Conservation (phyloP, 2,888 invertebrate genomes). For the Trissolcus brochymenae region DNA sequence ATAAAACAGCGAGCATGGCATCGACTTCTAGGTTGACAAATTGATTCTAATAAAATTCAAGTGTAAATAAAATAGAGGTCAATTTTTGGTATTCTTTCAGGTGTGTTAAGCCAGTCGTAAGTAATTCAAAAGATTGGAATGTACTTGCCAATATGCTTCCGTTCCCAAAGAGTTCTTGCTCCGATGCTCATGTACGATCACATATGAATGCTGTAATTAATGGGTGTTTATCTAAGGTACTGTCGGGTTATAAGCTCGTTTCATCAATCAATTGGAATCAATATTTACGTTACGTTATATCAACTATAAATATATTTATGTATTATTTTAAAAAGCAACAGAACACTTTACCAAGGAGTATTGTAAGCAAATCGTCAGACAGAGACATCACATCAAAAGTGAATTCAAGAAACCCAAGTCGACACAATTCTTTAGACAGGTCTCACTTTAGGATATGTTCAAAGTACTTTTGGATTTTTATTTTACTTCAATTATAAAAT, state of each 20-base stretch:
- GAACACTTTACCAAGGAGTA: background rate
- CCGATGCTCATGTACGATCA: slow-evolving; percentile 68
- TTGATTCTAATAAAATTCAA: background rate
- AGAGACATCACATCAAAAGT: slow-evolving; percentile 7
- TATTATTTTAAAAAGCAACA: too few species aligned
- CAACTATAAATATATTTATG: too few species aligned
- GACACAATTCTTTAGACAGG: slow-evolving; percentile 62
- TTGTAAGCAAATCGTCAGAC: background rate
- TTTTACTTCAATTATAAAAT: too few species aligned
- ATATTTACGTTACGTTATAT: too few species aligned
- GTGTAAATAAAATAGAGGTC: background rate
- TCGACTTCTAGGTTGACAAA: slow-evolving; percentile 4
- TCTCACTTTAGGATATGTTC: slow-evolving; percentile 60
- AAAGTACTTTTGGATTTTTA: slow-evolving; percentile 47
- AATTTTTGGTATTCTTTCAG: slow-evolving; percentile 11
- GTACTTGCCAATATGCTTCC: slow-evolving; percentile 66
- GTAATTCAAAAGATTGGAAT: slow-evolving; percentile 49
- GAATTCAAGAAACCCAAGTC: slow-evolving; percentile 40
- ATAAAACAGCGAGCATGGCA: too few species aligned
- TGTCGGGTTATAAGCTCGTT: too few species aligned
- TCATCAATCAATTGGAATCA: too few species aligned
- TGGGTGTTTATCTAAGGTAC: slow-evolving; percentile 6
- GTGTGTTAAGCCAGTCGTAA: slow-evolving; percentile 34
- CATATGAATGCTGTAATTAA: slow-evolving; percentile 68
- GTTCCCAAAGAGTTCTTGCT: slow-evolving; percentile 67